Conservation (phyloP, 2,888 invertebrate species). For the Nemotelus pantherinus region DNA sequence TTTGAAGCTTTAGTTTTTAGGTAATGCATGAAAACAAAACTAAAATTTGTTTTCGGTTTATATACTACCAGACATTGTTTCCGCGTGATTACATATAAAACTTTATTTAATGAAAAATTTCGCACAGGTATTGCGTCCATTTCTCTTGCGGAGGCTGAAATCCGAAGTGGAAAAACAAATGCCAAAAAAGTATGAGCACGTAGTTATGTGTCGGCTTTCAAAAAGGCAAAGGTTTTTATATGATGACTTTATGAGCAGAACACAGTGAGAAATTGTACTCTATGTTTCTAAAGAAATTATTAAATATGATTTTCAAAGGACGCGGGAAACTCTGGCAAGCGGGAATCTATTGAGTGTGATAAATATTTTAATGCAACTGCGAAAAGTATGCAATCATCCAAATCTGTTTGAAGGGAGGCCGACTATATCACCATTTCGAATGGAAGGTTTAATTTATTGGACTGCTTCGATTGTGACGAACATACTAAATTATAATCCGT, state of each 20-base stretch:
- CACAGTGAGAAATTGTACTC: constrained; percentile 73
- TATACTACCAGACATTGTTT: too few species aligned
- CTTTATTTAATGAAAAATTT: too few species aligned
- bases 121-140: constrained; percentile 86
- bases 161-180: constrained; percentile 96
- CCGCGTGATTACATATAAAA: too few species aligned
- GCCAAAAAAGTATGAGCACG: constrained; percentile 96
- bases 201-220: constrained; percentile 91
- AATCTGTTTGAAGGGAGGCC: constrained; percentile 97
- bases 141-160: constrained; percentile 90
- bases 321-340: constrained; percentile 89
- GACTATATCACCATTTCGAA: constrained; percentile 92
- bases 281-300: constrained; percentile 34
- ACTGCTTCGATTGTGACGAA: constrained; percentile 79
- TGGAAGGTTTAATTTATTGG: constrained; percentile 76
- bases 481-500: constrained; percentile 77
- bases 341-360: constrained; percentile 96
- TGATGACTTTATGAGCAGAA: constrained; percentile 98
- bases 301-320: constrained; percentile 68
- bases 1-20: constrained; percentile 36
- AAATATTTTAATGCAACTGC: constrained; percentile 95
- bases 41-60: too few species aligned
- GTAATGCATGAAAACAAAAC: too few species aligned
- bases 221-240: constrained; percentile 96
- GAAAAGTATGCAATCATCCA: constrained; percentile 98